phyloP scores from a whole-genome alignment of 2,113 vertebrate genomes.

The Pollimyrus isidori region DNA sequence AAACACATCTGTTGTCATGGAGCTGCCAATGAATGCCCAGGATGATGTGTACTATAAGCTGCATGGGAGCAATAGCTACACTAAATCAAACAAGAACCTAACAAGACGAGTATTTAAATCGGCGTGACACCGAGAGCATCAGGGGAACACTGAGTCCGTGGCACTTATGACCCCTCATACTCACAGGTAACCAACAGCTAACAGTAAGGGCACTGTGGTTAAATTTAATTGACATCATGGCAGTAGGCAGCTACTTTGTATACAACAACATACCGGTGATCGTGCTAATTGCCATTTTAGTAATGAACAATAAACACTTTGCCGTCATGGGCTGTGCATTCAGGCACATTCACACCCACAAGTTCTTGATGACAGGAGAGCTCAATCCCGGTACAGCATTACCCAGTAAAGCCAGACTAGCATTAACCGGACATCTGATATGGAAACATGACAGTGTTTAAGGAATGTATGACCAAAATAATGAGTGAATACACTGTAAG shows the following conservation, averaged over 20 bases:
- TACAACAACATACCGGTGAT: neutral
- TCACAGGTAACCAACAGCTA: neutral
- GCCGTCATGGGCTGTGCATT: neutral
- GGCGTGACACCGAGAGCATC: neutral
- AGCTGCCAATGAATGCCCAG: neutral
- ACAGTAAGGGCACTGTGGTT: neutral
- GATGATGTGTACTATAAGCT: neutral
- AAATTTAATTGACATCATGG: neutral
- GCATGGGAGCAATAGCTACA: neutral
- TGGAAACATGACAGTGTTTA: neutral
- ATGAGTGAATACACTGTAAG: neutral
- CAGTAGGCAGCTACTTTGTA: neutral
- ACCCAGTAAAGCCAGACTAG: neutral
- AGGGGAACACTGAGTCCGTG: neutral
- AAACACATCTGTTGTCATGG: neutral
- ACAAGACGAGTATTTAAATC: neutral
- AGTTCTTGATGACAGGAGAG: neutral
- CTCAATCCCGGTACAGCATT: neutral
- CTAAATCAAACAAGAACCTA: neutral
- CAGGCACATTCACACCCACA: neutral
- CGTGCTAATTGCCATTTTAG: neutral
- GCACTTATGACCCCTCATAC: neutral
- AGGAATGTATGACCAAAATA: neutral
- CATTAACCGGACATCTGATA: neutral
- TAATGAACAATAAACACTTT: neutral